Percentiles rank a stretch among this genome's conserved stretches.
Evolutionary conservation across 2,113 vertebrate genomes (phyloP).

Genomic region (Empidonax alnorum): DNA sequence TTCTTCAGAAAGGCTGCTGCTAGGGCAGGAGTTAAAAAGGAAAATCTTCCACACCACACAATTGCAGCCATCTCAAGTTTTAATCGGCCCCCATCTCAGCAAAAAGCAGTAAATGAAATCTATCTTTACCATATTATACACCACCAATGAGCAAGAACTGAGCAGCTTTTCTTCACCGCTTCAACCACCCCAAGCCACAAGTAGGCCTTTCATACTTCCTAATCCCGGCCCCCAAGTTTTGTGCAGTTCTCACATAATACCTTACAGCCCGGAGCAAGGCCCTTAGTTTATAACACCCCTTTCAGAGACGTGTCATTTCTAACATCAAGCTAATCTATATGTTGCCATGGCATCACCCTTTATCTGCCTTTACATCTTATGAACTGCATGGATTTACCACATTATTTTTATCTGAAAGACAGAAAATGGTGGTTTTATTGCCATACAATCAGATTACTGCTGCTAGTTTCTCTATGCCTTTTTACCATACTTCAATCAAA

Average conservation of each 20-base stretch:
- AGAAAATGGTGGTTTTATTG: constrained; percentile 85
- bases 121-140: constrained; percentile 79
- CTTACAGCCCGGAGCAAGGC: constrained; percentile 77
- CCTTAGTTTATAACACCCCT: constrained; percentile 76
- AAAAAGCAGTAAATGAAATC: constrained; percentile 73
- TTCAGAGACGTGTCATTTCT: constrained; percentile 82
- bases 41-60: constrained; percentile 64
- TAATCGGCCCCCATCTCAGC: constrained; percentile 63
- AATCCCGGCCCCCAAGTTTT: constrained; percentile 79
- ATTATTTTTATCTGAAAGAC: constrained; percentile 84
- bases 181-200: constrained; percentile 73
- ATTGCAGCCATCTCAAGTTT: constrained; percentile 51
- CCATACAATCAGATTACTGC: constrained; percentile 86
- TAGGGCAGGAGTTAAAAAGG: constrained; percentile 76
- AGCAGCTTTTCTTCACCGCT: constrained; percentile 75
- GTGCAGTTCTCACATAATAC: constrained; percentile 78
- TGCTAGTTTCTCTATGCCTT: constrained; percentile 82
- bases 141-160: constrained; percentile 84
- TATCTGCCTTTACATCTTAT: constrained; percentile 83
- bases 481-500: constrained; percentile 89
- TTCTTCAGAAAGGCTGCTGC: constrained; percentile 66
- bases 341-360: constrained; percentile 83
- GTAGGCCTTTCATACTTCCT: constrained; percentile 76
- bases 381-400: constrained; percentile 82
- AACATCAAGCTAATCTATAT: constrained; percentile 85